Percentiles rank a stretch among this genome's conserved stretches.
phyloP scores from a whole-genome alignment of 2,113 vertebrate species.

The Hippocampus comes region DNA sequence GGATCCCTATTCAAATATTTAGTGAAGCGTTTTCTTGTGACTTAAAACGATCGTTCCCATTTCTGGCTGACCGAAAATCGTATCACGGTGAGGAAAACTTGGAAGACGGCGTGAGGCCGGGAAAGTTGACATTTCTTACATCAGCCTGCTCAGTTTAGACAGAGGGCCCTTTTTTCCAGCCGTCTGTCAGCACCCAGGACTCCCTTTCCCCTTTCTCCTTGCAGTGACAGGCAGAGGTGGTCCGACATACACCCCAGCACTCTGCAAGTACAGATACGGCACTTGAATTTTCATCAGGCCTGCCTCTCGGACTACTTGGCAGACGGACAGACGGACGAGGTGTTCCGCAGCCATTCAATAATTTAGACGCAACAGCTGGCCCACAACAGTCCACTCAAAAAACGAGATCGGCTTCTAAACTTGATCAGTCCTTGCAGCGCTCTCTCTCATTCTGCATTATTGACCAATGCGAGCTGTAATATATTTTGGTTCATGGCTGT shows the following conservation, averaged over 20 bases:
- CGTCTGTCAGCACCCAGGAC: slow-evolving; percentile 20
- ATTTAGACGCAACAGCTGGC: slow-evolving; percentile 53
- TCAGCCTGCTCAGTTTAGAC: slow-evolving; percentile 29
- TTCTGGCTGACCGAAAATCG: not conserved
- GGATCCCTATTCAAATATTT: not conserved
- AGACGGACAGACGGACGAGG: slow-evolving; percentile 50
- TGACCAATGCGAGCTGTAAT: slow-evolving; percentile 49
- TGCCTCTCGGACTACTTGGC: slow-evolving; percentile 29
- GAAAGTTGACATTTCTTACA: slow-evolving; percentile 41
- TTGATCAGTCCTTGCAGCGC: slow-evolving; percentile 56
- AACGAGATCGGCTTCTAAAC: slow-evolving; percentile 51
- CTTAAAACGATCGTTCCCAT: not conserved
- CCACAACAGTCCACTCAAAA: slow-evolving; percentile 34
- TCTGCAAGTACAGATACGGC: slow-evolving; percentile 28
- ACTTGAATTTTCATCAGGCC: slow-evolving; percentile 40
- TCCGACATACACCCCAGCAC: slow-evolving; percentile 16
- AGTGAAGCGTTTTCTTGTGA: not conserved
- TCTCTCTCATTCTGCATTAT: slow-evolving; percentile 40
- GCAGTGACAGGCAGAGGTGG: slow-evolving; percentile 46
- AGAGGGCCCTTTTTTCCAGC: slow-evolving; percentile 31
- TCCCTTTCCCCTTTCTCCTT: slow-evolving; percentile 32
- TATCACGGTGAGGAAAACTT: not conserved
- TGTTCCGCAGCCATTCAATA: slow-evolving; percentile 62
- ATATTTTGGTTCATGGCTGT: slow-evolving; percentile 40
- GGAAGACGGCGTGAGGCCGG: not conserved